phyloP scores from a whole-genome alignment of 2,888 invertebrate genomes.

The Fragum sueziense region DNA sequence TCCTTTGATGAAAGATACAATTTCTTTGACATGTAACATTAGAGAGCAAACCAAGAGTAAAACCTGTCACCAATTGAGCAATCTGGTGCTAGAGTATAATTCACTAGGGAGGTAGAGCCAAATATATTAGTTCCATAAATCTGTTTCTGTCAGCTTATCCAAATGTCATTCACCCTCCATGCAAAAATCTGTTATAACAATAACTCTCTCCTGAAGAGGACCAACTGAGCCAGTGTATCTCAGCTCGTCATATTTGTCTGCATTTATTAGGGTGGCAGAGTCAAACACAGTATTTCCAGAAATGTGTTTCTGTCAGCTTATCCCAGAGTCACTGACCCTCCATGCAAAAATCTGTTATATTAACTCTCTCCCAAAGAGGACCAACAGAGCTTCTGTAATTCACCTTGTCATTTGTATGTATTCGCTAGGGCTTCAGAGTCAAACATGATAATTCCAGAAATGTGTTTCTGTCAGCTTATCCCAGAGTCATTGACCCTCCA shows the following conservation, averaged over 20 bases:
- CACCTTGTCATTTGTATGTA: neutral
- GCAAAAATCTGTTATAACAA: neutral
- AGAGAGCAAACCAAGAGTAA: too few relatives aligned
- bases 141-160: constrained; percentile 7
- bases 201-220: neutral
- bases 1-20: too few relatives aligned
- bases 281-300: too few relatives aligned
- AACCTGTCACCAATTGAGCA: too few relatives aligned
- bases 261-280: too few relatives aligned
- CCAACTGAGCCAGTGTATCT: neutral
- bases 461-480: neutral
- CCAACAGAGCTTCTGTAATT: neutral
- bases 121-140: too few relatives aligned
- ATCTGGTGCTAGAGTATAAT: too few relatives aligned
- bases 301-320: constrained; percentile 9
- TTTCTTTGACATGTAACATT: too few relatives aligned
- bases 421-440: too few relatives aligned
- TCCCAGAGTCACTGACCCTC: constrained; percentile 2
- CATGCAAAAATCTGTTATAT: neutral
- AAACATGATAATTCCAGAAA: neutral
- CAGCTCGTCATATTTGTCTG: too few relatives aligned
- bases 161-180: neutral
- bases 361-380: neutral
- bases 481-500: neutral
- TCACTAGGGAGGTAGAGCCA: too few relatives aligned